These are phyloP conservation scores for Catharus minimus DNA, from an alignment of 2,113 vertebrate species.

Conservation along the genomic window DNA sequence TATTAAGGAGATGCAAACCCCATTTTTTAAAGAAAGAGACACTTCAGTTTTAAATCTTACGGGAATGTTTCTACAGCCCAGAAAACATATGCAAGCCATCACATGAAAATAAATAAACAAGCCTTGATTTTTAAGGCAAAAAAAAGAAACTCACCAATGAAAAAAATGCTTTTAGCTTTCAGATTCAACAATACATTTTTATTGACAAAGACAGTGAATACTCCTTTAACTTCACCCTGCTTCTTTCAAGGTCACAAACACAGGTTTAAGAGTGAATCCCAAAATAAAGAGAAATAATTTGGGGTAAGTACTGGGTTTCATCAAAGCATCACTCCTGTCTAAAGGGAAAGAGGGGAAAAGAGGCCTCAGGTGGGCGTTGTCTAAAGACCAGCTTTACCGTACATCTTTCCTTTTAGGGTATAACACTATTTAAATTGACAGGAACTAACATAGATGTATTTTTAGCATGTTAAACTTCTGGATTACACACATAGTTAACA, in stretches of 20 bases:
- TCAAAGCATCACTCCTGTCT: background rate
- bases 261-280: background rate
- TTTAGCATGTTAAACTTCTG: conserved; percentile 48
- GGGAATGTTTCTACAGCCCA: background rate
- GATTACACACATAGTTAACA: conserved; percentile 43
- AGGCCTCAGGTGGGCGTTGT: background rate
- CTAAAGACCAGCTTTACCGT: background rate
- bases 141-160: background rate
- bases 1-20: background rate
- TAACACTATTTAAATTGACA: conserved; percentile 45
- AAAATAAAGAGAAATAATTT: background rate
- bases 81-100: background rate
- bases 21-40: background rate
- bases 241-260: background rate
- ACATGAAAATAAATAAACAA: background rate
- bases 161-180: background rate
- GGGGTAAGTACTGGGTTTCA: background rate
- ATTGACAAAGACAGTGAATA: background rate
- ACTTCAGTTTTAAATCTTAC: background rate
- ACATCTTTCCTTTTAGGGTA: conserved; percentile 65
- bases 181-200: background rate
- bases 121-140: background rate
- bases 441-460: conserved; percentile 38
- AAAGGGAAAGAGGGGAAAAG: background rate
- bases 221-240: background rate